These are phyloP conservation scores for Tachina lurida DNA, from an alignment of 2,888 invertebrate genomes.

Conservation along the genomic window DNA sequence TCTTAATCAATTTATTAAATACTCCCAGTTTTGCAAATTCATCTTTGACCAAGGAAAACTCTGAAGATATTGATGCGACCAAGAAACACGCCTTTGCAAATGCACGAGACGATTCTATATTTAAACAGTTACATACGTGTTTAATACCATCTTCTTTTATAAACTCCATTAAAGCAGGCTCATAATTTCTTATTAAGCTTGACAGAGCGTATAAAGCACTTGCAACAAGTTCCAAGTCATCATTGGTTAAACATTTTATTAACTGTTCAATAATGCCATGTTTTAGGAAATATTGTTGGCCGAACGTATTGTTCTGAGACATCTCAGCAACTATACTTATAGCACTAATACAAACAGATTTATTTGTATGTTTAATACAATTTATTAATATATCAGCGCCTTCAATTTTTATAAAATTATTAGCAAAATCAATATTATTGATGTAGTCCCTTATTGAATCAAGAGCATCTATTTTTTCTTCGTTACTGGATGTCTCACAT, in stretches of 20 bases:
- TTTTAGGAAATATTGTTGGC: constrained; percentile 89
- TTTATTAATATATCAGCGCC: constrained; percentile 89
- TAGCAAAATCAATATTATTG: constrained; percentile 91
- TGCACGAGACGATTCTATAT: constrained; percentile 83
- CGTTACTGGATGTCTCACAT: constrained; percentile 83
- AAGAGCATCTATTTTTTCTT: constrained; percentile 86
- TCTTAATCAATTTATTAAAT: constrained; percentile 68
- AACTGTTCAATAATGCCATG: constrained; percentile 87
- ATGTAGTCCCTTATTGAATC: constrained; percentile 87
- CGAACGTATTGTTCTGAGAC: constrained; percentile 93
- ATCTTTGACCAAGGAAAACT: constrained; percentile 84
- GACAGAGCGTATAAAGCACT: constrained; percentile 92
- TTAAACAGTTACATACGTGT: constrained; percentile 85
- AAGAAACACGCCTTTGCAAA: constrained; percentile 90
- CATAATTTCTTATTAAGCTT: constrained; percentile 87
- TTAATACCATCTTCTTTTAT: constrained; percentile 87
- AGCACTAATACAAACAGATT: constrained; percentile 86
- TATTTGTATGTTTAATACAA: constrained; percentile 86
- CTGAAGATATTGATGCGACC: constrained; percentile 85
- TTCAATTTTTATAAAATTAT: constrained; percentile 93
- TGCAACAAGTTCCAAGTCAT: constrained; percentile 84
- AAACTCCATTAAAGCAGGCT: constrained; percentile 86
- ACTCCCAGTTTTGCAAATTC: constrained; percentile 73
- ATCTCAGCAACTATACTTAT: constrained; percentile 90
- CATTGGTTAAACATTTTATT: constrained; percentile 83